Conservation (phyloP, 2,888 invertebrate genomes). For the Diloba caeruleocephala region DNA sequence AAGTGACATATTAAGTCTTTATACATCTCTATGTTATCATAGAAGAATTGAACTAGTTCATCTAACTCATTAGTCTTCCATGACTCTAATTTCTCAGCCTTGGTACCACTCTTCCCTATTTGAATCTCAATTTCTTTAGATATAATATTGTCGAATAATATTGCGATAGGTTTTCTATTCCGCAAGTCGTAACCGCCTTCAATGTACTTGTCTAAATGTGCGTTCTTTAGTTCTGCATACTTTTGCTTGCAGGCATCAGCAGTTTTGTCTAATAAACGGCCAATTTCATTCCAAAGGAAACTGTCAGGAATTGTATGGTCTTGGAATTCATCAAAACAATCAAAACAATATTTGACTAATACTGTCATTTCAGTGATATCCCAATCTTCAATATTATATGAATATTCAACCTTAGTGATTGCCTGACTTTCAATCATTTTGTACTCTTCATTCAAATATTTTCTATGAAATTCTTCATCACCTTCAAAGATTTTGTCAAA, state of each 20-base stretch:
- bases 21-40: slow-evolving; percentile 75
- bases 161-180: slow-evolving; percentile 69
- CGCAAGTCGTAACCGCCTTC: slow-evolving; percentile 67
- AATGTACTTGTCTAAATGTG: slow-evolving; percentile 70
- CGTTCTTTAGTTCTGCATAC: slow-evolving; percentile 66
- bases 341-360: slow-evolving; percentile 79
- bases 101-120: slow-evolving; percentile 46
- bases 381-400: slow-evolving; percentile 60
- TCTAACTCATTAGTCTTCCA: slow-evolving; percentile 71
- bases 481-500: slow-evolving; percentile 78
- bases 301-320: slow-evolving; percentile 78
- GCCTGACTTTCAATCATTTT: slow-evolving; percentile 20
- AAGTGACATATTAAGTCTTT: slow-evolving; percentile 78
- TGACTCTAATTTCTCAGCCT: slow-evolving; percentile 36
- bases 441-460: slow-evolving; percentile 52
- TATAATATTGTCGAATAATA: slow-evolving; percentile 79
- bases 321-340: slow-evolving; percentile 80
- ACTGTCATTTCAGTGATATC: slow-evolving; percentile 74
- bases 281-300: slow-evolving; percentile 83
- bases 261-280: slow-evolving; percentile 73
- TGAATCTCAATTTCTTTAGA: slow-evolving; percentile 69
- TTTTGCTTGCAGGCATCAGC: slow-evolving; percentile 72
- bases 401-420: slow-evolving; percentile 18
- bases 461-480: slow-evolving; percentile 74
- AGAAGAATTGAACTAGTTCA: slow-evolving; percentile 74